phyloP scores from a whole-genome alignment of 1,140 invertebrate species.

The Amyelois transitella region DNA sequence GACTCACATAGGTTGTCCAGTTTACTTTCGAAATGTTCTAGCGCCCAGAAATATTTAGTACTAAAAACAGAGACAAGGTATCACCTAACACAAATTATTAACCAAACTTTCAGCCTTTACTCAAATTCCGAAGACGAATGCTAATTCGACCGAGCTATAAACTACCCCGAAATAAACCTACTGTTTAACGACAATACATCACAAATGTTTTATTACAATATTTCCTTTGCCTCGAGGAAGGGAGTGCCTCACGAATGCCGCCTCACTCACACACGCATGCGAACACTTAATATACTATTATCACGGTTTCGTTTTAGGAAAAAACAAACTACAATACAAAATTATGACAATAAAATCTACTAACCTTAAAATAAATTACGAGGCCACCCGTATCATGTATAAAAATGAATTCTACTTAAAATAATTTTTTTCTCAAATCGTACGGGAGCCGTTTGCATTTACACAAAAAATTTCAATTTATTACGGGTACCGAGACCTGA shows the following conservation, averaged over 20 bases:
- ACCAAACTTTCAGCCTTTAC: no score
- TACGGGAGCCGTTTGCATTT: background rate
- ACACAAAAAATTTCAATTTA: constrained; percentile 16
- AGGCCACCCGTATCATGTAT: constrained; percentile 46
- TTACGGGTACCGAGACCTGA: constrained; percentile 22
- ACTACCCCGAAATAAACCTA: constrained; percentile 26
- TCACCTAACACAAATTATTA: no score
- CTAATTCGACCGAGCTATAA: constrained; percentile 18
- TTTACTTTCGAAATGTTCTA: no score
- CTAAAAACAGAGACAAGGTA: no score
- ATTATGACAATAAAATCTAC: constrained; percentile 58
- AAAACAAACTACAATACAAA: constrained; percentile 55
- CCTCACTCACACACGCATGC: constrained; percentile 51
- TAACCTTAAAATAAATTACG: constrained; percentile 66
- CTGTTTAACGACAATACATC: constrained; percentile 41
- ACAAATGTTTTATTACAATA: constrained; percentile 23
- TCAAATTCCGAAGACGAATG: no score
- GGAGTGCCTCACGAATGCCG: constrained; percentile 63
- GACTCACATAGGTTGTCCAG: no score
- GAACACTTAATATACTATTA: constrained; percentile 63
- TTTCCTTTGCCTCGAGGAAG: constrained; percentile 48
- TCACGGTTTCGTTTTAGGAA: constrained; percentile 62
- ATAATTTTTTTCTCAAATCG: constrained; percentile 25
- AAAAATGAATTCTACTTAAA: constrained; percentile 50
- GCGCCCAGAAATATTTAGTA: no score